These are phyloP conservation scores for Corythornis vintsioides DNA, from an alignment of 2,113 vertebrate species.

Conservation along the genomic window DNA sequence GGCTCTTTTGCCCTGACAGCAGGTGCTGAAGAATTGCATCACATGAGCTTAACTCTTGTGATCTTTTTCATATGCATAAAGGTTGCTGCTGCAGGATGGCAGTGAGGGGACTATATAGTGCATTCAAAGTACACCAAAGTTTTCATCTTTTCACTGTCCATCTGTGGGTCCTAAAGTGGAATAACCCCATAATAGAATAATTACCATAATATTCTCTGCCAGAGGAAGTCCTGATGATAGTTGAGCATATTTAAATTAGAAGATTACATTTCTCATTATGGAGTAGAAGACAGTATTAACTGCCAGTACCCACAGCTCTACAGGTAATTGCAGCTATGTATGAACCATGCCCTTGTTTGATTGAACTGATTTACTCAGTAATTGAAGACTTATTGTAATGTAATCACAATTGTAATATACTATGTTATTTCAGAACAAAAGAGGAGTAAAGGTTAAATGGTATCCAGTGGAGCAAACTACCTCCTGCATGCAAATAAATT, in stretches of 20 bases:
- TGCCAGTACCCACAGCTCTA: neutral
- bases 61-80: neutral
- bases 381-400: slow-evolving; percentile 4
- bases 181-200: neutral
- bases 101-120: accelerated
- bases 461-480: slow-evolving; percentile 6
- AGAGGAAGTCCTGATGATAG: neutral
- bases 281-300: neutral
- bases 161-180: neutral
- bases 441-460: slow-evolving; percentile 40
- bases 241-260: neutral
- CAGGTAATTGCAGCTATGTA: slow-evolving; percentile 33
- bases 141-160: neutral
- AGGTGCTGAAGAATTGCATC: neutral
- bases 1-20: neutral
- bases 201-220: neutral
- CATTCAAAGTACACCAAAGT: neutral
- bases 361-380: slow-evolving; percentile 20
- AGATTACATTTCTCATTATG: neutral
- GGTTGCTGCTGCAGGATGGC: neutral
- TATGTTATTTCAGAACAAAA: slow-evolving; percentile 31
- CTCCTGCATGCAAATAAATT: slow-evolving; percentile 30
- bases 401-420: neutral
- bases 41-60: neutral
- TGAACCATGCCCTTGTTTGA: slow-evolving; percentile 4